phyloP scores from a whole-genome alignment of 2,888 invertebrate genomes.

The Xiphydria camelus region DNA sequence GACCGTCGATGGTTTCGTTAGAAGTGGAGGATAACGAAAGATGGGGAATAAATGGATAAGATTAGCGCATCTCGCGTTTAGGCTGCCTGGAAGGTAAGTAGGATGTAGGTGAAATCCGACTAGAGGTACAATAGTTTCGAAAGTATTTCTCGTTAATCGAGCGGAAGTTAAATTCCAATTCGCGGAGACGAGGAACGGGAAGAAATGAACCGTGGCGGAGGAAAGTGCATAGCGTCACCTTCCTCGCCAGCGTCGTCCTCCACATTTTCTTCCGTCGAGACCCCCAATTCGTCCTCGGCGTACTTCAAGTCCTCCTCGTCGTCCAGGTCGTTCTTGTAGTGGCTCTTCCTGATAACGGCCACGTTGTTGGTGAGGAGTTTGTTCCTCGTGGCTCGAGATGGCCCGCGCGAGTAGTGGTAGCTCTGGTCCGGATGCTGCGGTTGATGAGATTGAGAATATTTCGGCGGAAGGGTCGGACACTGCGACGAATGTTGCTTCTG shows the following conservation, averaged over 20 bases:
- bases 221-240: slow-evolving; percentile 13
- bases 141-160: too few relatives aligned
- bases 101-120: too few relatives aligned
- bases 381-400: slow-evolving; percentile 3
- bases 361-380: slow-evolving; percentile 16
- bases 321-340: slow-evolving; percentile 25
- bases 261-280: slow-evolving; percentile 14
- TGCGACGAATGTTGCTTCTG: slow-evolving; percentile 23
- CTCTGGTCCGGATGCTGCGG: slow-evolving; percentile 6
- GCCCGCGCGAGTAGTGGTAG: background rate
- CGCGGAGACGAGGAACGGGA: too few relatives aligned
- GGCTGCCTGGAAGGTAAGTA: too few relatives aligned
- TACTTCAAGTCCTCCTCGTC: slow-evolving; percentile 27
- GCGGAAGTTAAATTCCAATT: too few relatives aligned
- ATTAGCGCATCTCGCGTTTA: too few relatives aligned
- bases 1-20: too few relatives aligned
- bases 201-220: too few relatives aligned
- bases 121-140: too few relatives aligned
- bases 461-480: slow-evolving; percentile 19
- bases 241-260: slow-evolving; percentile 20
- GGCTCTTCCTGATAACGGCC: slow-evolving; percentile 25
- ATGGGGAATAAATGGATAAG: too few relatives aligned
- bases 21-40: too few relatives aligned
- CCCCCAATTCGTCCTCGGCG: slow-evolving; percentile 19
- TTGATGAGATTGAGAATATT: slow-evolving; percentile 15